phyloP scores from a whole-genome alignment of 2,797 vertebrate genomes.

The Garrulus glandarius region DNA sequence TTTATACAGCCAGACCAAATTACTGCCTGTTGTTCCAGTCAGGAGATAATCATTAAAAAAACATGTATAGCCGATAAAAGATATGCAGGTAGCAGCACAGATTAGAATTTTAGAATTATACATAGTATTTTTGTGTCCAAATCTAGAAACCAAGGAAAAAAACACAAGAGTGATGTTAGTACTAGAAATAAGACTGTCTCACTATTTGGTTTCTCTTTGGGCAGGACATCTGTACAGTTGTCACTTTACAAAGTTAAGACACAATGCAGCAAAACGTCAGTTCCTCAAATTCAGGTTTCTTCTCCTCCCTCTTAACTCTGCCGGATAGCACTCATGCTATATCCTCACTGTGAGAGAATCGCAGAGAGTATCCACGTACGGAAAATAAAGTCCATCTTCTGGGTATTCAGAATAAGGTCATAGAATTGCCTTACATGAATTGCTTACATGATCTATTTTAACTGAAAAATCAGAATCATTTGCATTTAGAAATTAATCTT shows the following conservation, averaged over 20 bases:
- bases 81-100: not conserved
- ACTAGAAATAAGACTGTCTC: not conserved
- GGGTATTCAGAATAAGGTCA: not conserved
- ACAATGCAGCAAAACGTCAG: not conserved
- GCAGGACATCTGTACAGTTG: not conserved
- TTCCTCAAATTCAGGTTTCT: not conserved
- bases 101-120: not conserved
- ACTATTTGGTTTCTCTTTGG: not conserved
- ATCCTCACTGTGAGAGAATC: not conserved
- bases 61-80: not conserved
- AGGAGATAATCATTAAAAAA: not conserved
- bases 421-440: not conserved
- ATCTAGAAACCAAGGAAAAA: not conserved
- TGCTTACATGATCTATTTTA: not conserved
- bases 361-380: fast-evolving
- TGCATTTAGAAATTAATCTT: not conserved
- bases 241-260: not conserved
- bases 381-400: not conserved
- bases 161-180: not conserved
- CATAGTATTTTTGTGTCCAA: not conserved
- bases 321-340: not conserved
- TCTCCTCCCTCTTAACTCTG: not conserved
- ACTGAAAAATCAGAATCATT: not conserved
- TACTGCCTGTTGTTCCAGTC: not conserved
- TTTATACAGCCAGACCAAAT: not conserved